phyloP scores from a whole-genome alignment of 2,797 vertebrate species.

The Peromyscus attwateri region DNA sequence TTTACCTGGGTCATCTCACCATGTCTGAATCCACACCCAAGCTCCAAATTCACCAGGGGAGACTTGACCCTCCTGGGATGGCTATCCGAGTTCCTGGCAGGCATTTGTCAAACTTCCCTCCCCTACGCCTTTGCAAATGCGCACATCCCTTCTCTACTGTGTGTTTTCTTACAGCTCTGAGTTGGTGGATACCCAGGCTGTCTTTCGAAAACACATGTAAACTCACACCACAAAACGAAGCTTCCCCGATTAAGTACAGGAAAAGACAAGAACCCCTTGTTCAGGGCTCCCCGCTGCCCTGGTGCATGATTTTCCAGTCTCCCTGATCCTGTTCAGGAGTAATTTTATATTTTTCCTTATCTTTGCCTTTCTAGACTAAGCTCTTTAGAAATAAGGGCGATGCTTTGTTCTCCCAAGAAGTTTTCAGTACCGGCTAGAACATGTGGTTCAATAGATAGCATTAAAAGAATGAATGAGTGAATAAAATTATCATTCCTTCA shows the following conservation, averaged over 20 bases:
- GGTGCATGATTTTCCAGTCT: not conserved
- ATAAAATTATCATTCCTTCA: not conserved
- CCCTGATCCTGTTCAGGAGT: not conserved
- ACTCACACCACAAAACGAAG: not conserved
- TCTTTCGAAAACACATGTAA: conserved; percentile 28
- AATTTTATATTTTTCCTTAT: conserved; percentile 13
- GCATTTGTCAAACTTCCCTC: not conserved
- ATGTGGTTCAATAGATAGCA: not conserved
- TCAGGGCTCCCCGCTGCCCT: not conserved
- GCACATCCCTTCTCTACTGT: not conserved
- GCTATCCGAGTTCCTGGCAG: not conserved
- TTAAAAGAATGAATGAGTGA: not conserved
- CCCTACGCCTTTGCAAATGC: not conserved
- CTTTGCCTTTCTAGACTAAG: not conserved
- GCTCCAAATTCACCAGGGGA: not conserved
- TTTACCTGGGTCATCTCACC: not conserved
- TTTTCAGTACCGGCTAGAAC: not conserved
- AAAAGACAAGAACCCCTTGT: not conserved
- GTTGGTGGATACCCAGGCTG: not conserved
- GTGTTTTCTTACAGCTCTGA: conserved; percentile 45
- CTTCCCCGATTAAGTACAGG: not conserved
- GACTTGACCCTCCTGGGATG: not conserved
- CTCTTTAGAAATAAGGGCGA: not conserved
- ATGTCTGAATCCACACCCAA: not conserved
- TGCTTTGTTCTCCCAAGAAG: not conserved